Evolutionary conservation across 2,797 vertebrate genomes (phyloP), one percentile per base, ranked within the genome.

Genomic region (Hafferia zeledoni): DNA sequence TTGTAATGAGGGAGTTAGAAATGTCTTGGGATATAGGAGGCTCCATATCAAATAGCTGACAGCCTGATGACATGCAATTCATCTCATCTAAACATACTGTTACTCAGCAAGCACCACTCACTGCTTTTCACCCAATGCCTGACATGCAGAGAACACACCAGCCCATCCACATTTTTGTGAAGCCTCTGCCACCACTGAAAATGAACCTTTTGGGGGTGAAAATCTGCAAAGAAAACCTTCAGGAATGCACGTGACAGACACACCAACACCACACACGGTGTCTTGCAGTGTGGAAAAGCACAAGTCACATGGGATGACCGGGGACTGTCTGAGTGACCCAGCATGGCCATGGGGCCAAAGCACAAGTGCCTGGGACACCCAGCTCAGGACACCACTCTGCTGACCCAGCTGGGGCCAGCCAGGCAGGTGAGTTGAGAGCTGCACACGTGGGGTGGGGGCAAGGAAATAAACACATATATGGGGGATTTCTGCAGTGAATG

Each of bases 401-500:
- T 28, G 50, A 15, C 41, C 41, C 59, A 56, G 72, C 61, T 53
- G 35, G 6, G n/a, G n/a, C n/a, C n/a, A n/a, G n/a, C n/a, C n/a
- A n/a, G n/a, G n/a, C 67, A 56, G 41, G 31, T 7, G 41, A 74
- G 70, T 43, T 25, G 19, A 80, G 55, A 23, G 23, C 56, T 31
- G n/a, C 41, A 30, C 44, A 76, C 7, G 31, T 2, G 17, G 11
- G 2, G 22, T 41, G 15, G 4, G 28, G 13, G 10, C 12, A 20
- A 9, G 28, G 3, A 23, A 37, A 35, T 20, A 56, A 37, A 37
- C 10, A 28, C 2, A 46, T 2, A 60, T 1, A 25, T 0, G 30
- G 6, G 30, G 55, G 57, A 13, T 27, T 81, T 57, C 56, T 83
- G 57, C 46, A 80, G 27, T 3, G 10, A 93, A 77, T 16, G 44